A percentile compares a stretch with the other conserved stretches of the same genome.
Conservation (phyloP, 2,113 vertebrate species). For the Neodontobutis hainanensis region DNA sequence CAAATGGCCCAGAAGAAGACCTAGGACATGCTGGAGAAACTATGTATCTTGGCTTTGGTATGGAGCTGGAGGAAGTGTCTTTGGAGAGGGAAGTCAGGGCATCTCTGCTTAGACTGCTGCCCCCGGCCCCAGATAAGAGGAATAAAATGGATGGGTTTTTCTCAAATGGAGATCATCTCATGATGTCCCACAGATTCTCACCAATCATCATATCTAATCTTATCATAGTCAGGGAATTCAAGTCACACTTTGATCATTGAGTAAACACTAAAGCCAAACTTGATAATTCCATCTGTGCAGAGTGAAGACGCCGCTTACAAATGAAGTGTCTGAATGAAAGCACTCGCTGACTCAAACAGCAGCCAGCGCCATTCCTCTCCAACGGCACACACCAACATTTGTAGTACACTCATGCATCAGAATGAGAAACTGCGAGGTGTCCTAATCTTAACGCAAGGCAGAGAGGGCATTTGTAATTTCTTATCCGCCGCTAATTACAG, state of each 20-base stretch:
- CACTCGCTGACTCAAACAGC: background rate
- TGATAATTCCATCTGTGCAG: constrained; percentile 4
- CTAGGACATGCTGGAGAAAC: too few relatives aligned
- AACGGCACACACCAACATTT: constrained; percentile 1
- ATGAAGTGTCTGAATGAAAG: constrained; percentile 5
- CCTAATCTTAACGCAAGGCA: constrained; percentile 47
- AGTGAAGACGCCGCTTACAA: background rate
- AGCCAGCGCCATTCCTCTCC: background rate
- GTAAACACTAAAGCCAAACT: background rate
- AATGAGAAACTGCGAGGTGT: constrained; percentile 62
- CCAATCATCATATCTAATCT: background rate
- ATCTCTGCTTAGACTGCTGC: too few relatives aligned
- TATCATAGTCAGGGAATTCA: background rate
- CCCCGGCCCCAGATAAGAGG: too few relatives aligned
- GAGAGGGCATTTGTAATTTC: constrained; percentile 65
- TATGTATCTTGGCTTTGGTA: too few relatives aligned
- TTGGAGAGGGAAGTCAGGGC: too few relatives aligned
- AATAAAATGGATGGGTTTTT: too few relatives aligned
- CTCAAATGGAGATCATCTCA: background rate
- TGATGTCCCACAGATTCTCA: background rate
- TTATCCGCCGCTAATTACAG: constrained; percentile 71
- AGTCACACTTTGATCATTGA: background rate
- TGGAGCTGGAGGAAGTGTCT: too few relatives aligned
- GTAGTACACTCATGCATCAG: constrained; percentile 49
- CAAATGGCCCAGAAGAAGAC: too few relatives aligned